Evolutionary conservation across 2,888 invertebrate species (phyloP).

Genomic region (Cataglyphis albicans): DNA sequence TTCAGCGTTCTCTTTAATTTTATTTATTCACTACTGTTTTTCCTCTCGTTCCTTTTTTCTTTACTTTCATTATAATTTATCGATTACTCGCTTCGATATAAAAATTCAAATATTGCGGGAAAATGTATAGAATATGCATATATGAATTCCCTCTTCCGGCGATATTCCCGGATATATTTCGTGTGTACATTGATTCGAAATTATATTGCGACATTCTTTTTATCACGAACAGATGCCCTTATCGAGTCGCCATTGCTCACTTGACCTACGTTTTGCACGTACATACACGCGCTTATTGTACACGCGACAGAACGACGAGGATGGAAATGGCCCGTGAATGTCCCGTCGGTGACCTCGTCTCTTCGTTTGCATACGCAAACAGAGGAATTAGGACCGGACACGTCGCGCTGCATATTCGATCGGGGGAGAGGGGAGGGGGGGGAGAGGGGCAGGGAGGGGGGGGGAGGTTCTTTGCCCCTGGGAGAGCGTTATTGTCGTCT

Average conservation of each 20-base stretch:
- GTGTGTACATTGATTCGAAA: not conserved
- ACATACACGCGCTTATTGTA: slow-evolving; percentile 27
- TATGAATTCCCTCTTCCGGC: not conserved
- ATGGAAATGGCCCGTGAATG: slow-evolving; percentile 48
- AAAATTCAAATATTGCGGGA: not conserved
- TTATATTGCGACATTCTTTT: slow-evolving; percentile 6
- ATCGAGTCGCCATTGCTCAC: slow-evolving; percentile 21
- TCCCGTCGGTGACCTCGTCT: slow-evolving; percentile 67
- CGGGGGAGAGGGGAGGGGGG: not conserved
- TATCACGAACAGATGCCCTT: slow-evolving; percentile 2
- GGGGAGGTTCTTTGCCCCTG: slow-evolving; percentile 55
- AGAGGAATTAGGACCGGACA: slow-evolving; percentile 79
- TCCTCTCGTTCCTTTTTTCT: not conserved
- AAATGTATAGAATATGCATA: not conserved
- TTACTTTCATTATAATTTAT: not conserved
- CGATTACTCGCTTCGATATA: not conserved
- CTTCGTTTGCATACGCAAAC: slow-evolving; percentile 83
- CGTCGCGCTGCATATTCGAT: slow-evolving; percentile 66
- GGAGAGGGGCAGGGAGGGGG: not conserved
- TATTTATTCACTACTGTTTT: slow-evolving; percentile 4
- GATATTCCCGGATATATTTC: not conserved
- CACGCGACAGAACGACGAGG: slow-evolving; percentile 32
- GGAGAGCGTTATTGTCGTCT: slow-evolving; percentile 67
- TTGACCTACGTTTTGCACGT: slow-evolving; percentile 1
- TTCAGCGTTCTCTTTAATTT: slow-evolving; percentile 1